phyloP scores from a whole-genome alignment of 2,113 vertebrate species.

The Pseudorectes ferrugineus region DNA sequence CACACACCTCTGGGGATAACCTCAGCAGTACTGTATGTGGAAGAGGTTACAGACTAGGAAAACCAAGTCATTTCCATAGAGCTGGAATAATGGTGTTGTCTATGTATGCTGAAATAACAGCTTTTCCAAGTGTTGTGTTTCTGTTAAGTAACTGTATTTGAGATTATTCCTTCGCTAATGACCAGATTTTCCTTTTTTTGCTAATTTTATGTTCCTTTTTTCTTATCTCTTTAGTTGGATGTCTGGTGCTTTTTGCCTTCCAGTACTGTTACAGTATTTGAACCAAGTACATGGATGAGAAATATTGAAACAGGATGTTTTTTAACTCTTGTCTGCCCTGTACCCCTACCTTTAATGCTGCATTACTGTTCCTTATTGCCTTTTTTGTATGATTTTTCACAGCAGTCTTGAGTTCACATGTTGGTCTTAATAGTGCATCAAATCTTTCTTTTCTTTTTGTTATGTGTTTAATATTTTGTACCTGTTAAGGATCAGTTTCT shows the following conservation, averaged over 20 bases:
- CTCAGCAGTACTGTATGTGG: background rate
- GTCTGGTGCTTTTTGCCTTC: background rate
- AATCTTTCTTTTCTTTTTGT: background rate
- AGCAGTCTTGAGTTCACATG: background rate
- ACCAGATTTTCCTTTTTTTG: background rate
- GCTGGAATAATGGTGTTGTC: background rate
- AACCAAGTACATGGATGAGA: background rate
- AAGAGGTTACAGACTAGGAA: background rate
- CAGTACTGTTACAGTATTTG: background rate
- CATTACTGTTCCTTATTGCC: background rate
- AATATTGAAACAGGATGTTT: background rate
- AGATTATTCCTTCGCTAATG: background rate
- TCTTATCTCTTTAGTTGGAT: background rate
- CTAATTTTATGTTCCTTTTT: background rate
- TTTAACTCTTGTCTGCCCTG: background rate
- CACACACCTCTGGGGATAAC: background rate
- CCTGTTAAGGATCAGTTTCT: slow-evolving; percentile 5
- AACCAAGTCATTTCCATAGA: background rate
- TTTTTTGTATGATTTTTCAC: background rate
- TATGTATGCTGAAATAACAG: background rate
- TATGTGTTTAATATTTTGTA: slow-evolving; percentile 20
- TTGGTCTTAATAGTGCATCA: background rate
- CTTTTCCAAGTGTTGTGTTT: background rate
- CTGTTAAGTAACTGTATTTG: background rate
- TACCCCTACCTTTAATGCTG: background rate